Evolutionary conservation across 2,797 vertebrate species (phyloP).

Genomic region (Varecia variegata): DNA sequence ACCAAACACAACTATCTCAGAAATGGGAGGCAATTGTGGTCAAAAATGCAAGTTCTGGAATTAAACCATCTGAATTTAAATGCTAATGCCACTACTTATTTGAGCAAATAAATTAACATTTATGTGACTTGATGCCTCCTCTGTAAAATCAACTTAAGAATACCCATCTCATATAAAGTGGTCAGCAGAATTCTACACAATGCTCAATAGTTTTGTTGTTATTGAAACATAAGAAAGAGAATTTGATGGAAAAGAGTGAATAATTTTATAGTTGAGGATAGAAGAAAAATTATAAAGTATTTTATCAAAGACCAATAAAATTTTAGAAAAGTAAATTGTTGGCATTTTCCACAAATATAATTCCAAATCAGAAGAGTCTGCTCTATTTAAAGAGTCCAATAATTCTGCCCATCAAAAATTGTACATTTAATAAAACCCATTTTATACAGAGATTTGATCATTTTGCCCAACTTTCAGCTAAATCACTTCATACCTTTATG

Average conservation of each 20-base stretch:
- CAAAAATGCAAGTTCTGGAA: background rate
- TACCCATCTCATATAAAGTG: background rate
- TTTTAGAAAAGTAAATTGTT: slow-evolving; percentile 1
- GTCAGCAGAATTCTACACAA: background rate
- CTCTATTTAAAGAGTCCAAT: background rate
- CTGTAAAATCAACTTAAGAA: background rate
- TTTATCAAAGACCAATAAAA: slow-evolving; percentile 27
- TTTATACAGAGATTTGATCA: background rate
- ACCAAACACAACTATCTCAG: background rate
- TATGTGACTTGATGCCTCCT: background rate
- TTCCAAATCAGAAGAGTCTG: background rate
- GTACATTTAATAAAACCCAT: background rate
- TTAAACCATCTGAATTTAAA: background rate
- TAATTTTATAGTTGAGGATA: background rate
- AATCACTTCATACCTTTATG: background rate
- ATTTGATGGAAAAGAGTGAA: background rate
- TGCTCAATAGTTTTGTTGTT: background rate
- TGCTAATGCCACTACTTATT: background rate
- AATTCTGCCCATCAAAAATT: background rate
- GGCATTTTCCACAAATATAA: slow-evolving; percentile 29
- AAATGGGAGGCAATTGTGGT: background rate
- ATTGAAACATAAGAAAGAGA: background rate
- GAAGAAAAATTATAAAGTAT: slow-evolving; percentile 13
- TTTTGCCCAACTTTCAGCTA: background rate
- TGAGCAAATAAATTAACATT: background rate